Evolutionary conservation across 1,140 invertebrate species (phyloP), one percentile per base, ranked within the genome.

Genomic region (Hylaeus volcanicus): DNA sequence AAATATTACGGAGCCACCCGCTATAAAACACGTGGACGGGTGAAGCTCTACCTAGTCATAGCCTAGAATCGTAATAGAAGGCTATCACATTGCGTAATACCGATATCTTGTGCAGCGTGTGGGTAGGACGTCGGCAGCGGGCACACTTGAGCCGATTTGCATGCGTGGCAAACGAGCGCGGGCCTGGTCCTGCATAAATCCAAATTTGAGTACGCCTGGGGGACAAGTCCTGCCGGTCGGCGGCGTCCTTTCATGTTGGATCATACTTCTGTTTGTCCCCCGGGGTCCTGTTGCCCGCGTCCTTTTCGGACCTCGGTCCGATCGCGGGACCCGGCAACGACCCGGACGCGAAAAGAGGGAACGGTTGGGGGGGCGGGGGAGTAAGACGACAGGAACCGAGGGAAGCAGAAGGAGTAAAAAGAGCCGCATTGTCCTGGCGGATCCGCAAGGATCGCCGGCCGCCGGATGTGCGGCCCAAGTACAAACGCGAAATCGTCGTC

Each of bases 181-280:
- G 63, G 84, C 71, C 79, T 72, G 73, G 65, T 55, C 81, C 74
- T 83, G 83, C 83, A 89, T 90, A 89, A 90, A 90, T 90, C 86
- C 83, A 85, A 88, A 90, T 88, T 87, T 88, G 82, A 88, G 86
- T 80, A 78, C 79, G 66, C 74, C 66, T 9, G 60, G 73, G 65
- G 69, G 66, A 72, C 79, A 74, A 63, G 70, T 73, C 58, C 53
- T 73, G 61, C 55, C 63, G 55, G 61, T 48, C 66, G 86, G 86
- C 88, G 85, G 84, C 64, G 14, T 58, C 65, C 88, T 91, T 91
- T 91, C 84, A 90, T 90, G 83, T 91, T 86, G 85, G 88, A 89
- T 84, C 89, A 87, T 88, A 89, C 39, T 85, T 87, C 82, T 84
- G 84, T 88, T 86, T 86, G 85, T 86, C 77, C 85, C 82, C 73